Percentiles rank a stretch among this genome's conserved stretches.
phyloP scores from a whole-genome alignment of 2,113 vertebrate species.

The Calidris pygmaea region DNA sequence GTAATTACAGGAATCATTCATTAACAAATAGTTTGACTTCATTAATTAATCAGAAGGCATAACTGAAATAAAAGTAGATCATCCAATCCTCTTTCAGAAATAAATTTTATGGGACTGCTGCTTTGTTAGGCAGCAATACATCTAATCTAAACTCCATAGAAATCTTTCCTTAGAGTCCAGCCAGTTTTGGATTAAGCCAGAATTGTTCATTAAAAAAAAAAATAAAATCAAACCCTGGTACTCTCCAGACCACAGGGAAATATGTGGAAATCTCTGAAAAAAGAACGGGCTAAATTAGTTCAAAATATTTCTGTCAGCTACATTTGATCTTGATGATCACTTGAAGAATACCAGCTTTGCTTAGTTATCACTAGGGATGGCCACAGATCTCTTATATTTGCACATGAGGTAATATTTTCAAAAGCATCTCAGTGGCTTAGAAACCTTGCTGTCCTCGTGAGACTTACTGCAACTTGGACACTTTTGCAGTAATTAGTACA shows the following conservation, averaged over 20 bases:
- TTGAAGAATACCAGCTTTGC: slow-evolving; percentile 4
- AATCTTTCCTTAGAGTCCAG: background rate
- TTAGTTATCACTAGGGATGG: background rate
- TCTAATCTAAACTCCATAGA: background rate
- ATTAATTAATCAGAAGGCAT: background rate
- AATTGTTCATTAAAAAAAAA: background rate
- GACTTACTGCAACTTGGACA: background rate
- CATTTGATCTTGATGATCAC: background rate
- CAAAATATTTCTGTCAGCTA: background rate
- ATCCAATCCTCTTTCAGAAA: background rate
- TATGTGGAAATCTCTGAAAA: background rate
- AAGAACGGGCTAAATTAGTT: background rate
- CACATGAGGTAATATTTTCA: slow-evolving; percentile 27
- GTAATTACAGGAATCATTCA: slow-evolving; percentile 42
- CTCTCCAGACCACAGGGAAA: slow-evolving; percentile 33
- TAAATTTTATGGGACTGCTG: background rate
- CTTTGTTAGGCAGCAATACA: background rate
- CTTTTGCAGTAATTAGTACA: background rate
- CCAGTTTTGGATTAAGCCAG: slow-evolving; percentile 1
- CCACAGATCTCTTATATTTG: background rate
- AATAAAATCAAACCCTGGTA: slow-evolving; percentile 11
- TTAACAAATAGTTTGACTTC: slow-evolving; percentile 32
- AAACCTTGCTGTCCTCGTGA: background rate
- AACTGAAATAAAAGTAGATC: background rate
- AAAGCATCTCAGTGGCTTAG: slow-evolving; percentile 26